Evolutionary conservation across 2,888 invertebrate species (phyloP), one percentile per base, ranked within the genome.

Genomic region (Miltochrista miniata): DNA sequence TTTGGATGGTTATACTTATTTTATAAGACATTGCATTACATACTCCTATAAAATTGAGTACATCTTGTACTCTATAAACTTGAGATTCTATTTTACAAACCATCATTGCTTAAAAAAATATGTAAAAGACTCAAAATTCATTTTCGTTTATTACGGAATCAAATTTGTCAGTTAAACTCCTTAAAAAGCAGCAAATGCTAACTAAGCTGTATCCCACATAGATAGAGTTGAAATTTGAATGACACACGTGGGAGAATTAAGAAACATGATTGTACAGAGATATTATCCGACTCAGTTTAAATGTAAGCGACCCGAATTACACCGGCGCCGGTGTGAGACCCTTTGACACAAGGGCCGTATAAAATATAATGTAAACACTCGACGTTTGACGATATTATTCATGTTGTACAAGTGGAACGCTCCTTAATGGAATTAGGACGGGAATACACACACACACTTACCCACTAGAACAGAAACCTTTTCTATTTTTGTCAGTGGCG

Each of bases 231-330:
- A 42, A 34, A 48, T 45, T 56, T 24, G 49, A 9, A 11, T 41
- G 30, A 12, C 18, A 24, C 3, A 2, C 18, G 2, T 30, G 15
- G 36, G 9, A n/a, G 29, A 44, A 13, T 15, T 39, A 51, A 52
- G 57, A 36, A 52, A 39, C 11, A 42, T 55, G 47, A 49, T 58
- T 53, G 59, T 48, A 43, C 33, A 38, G 41, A 68, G 68, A 70
- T 67, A 68, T 67, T 66, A 68, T 52, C 48, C 70, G 61, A 62
- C 69, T 71, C 64, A 68, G 71, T 69, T 70, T 61, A 69, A 69
- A 70, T 48, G 69, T 70, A 64, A 68, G 68, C 66, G 61, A 69
- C 57, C 69, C 69, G 64, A 68, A 68, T 65, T 62, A 57, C 51
- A 59, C 59, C 48, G 56, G 57, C 54, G 57, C 59, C 67, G 62